phyloP scores from a whole-genome alignment of 2,888 invertebrate species.

The Leptopilina drosophilae region DNA sequence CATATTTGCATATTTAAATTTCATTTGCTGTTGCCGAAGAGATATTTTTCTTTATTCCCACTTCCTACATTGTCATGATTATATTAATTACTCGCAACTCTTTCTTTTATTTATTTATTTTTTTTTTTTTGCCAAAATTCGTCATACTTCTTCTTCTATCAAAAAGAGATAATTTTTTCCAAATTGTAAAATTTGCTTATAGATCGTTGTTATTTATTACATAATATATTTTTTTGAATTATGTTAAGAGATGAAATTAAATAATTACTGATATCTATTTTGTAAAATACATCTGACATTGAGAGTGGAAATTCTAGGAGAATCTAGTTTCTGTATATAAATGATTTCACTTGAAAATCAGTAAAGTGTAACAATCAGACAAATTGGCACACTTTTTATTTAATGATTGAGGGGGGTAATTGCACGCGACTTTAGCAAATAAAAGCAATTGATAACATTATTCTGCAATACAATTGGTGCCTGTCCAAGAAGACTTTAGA shows the following conservation, averaged over 20 bases:
- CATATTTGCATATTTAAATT: slow-evolving; percentile 5
- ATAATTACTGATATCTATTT: background rate
- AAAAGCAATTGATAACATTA: slow-evolving; percentile 27
- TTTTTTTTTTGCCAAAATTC: too few species aligned
- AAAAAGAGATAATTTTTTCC: too few species aligned
- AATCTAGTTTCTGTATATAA: slow-evolving; percentile 8
- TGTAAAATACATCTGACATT: background rate
- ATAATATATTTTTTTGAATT: background rate
- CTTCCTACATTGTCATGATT: background rate
- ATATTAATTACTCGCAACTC: background rate
- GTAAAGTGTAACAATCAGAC: slow-evolving; percentile 28
- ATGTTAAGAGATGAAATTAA: background rate
- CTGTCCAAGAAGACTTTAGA: slow-evolving; percentile 39
- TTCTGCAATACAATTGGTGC: slow-evolving; percentile 14
- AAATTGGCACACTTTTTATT: slow-evolving; percentile 23
- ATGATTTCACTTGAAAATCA: slow-evolving; percentile 16
- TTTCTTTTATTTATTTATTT: background rate
- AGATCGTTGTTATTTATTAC: too few species aligned
- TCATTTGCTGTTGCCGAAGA: background rate
- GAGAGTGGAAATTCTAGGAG: background rate
- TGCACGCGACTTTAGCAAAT: slow-evolving; percentile 35
- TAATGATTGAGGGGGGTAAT: slow-evolving; percentile 1
- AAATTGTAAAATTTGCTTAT: too few species aligned
- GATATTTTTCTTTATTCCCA: background rate
- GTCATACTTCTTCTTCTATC: too few species aligned